phyloP scores from a whole-genome alignment of 2,797 vertebrate genomes.

The Pempheris klunzingeri region DNA sequence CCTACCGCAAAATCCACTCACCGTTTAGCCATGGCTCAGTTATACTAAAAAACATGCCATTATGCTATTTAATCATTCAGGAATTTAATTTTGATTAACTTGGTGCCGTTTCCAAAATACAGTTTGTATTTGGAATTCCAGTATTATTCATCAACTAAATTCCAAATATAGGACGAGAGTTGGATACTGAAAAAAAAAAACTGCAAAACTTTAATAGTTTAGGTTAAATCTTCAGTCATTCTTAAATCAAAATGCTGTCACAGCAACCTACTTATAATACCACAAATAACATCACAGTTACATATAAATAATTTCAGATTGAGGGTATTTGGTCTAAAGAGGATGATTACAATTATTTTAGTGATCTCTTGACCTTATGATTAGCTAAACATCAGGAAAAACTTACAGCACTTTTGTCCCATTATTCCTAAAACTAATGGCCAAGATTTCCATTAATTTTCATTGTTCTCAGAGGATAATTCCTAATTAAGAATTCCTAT shows the following conservation, averaged over 20 bases:
- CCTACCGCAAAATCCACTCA: slow-evolving; percentile 73
- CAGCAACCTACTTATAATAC: neutral
- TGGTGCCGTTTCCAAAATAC: neutral
- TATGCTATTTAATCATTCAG: slow-evolving; percentile 55
- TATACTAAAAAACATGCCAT: slow-evolving; percentile 62
- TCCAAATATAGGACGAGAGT: neutral
- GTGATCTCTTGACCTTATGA: neutral
- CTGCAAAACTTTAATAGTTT: neutral
- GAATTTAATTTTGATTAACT: slow-evolving; percentile 41
- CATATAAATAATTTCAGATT: neutral
- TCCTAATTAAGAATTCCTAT: neutral
- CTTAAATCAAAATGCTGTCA: neutral
- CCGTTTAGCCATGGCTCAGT: slow-evolving; percentile 57
- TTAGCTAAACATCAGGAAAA: neutral
- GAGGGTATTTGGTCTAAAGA: neutral
- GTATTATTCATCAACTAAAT: neutral
- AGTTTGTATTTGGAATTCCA: neutral
- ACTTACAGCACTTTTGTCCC: too few relatives aligned
- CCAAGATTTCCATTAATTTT: neutral
- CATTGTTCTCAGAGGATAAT: neutral
- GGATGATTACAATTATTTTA: neutral
- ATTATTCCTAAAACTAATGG: neutral
- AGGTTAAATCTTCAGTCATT: neutral
- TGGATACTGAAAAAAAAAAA: neutral
- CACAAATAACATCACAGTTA: neutral